Conservation (phyloP, 2,113 vertebrate species). For the Aldabrachelys gigantea region DNA sequence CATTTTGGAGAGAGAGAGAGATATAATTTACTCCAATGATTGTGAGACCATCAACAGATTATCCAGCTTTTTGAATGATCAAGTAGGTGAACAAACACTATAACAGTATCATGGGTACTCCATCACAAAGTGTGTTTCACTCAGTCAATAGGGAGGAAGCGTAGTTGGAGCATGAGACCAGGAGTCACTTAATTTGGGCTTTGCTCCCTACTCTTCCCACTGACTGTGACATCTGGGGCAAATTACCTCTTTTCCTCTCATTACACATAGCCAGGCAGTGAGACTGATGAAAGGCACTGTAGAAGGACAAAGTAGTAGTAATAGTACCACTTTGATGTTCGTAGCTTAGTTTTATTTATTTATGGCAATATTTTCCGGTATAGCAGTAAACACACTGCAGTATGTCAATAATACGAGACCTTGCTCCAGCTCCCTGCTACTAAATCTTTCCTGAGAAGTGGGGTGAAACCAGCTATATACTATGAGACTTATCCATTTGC, state of each 20-base stretch:
- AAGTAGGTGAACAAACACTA: constrained; percentile 61
- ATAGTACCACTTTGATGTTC: not conserved
- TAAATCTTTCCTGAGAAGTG: constrained; percentile 29
- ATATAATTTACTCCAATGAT: constrained; percentile 55
- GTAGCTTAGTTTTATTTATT: constrained; percentile 28
- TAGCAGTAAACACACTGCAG: not conserved
- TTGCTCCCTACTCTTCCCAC: not conserved
- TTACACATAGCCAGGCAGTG: rapidly evolving
- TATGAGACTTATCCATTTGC: constrained; percentile 36
- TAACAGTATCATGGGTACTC: constrained; percentile 57
- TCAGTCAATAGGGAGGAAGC: constrained; percentile 8
- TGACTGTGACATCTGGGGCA: not conserved
- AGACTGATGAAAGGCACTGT: not conserved
- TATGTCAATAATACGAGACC: not conserved
- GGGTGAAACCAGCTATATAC: constrained; percentile 27
- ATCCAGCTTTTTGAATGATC: constrained; percentile 56
- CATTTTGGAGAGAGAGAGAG: not conserved
- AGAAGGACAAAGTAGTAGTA: not conserved
- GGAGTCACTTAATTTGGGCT: rapidly evolving
- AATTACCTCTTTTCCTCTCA: not conserved
- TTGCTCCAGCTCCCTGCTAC: constrained; percentile 16
- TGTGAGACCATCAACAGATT: constrained; percentile 56
- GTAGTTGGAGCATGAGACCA: constrained; percentile 36
- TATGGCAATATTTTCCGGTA: not conserved
- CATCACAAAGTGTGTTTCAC: constrained; percentile 22